Evolutionary conservation across 92 coral and sea anemone species (phyloP).

Genomic region (Palythoa grandiflora): DNA sequence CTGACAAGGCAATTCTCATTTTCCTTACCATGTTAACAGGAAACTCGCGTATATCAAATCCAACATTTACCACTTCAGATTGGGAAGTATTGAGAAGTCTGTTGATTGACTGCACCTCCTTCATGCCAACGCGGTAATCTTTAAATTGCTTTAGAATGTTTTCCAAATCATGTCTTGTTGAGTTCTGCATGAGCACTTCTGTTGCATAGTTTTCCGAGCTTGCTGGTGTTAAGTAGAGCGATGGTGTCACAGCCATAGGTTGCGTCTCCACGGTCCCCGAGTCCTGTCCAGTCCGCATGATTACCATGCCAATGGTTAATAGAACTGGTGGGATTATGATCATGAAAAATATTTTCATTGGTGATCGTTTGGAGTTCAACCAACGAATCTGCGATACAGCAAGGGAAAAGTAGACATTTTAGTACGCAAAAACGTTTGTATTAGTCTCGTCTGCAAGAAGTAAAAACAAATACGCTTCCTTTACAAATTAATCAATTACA

Average conservation of each 20-base stretch:
- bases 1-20: too few species aligned
- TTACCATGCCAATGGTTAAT: slow-evolving; percentile 68
- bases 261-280: background rate
- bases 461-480: too few species aligned
- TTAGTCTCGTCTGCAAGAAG: background rate
- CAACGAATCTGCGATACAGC: slow-evolving; percentile 71
- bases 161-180: slow-evolving; percentile 62
- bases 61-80: slow-evolving; percentile 51
- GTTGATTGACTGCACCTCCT: slow-evolving; percentile 62
- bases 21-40: slow-evolving; percentile 57
- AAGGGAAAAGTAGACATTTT: background rate
- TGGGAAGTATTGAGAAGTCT: slow-evolving; percentile 62
- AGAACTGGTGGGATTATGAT: slow-evolving; percentile 80
- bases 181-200: slow-evolving; percentile 69
- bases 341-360: slow-evolving; percentile 77
- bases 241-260: slow-evolving; percentile 66
- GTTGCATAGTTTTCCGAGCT: slow-evolving; percentile 77
- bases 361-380: slow-evolving; percentile 71
- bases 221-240: slow-evolving; percentile 72
- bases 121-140: slow-evolving; percentile 67
- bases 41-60: slow-evolving; percentile 73
- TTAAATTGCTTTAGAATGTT: slow-evolving; percentile 62
- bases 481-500: too few species aligned
- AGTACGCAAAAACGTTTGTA: too few species aligned
- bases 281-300: slow-evolving; percentile 49